Base-by-base conservation (phyloP, 2,888 invertebrate species). In the Agrotis segetum region DNA sequence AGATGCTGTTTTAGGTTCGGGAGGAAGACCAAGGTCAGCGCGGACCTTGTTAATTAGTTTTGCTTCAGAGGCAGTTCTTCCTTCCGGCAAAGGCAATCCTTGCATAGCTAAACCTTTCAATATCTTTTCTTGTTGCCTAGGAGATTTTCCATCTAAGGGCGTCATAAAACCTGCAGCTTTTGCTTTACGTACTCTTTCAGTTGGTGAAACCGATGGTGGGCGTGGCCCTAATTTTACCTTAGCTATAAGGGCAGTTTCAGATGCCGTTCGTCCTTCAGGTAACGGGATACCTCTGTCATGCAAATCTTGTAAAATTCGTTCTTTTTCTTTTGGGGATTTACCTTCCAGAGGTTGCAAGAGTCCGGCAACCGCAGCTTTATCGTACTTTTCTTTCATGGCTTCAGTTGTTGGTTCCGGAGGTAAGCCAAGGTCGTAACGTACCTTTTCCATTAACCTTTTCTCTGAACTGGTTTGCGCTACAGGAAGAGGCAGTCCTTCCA, bases 271-370 rank as follows among this genome's bases (percentile, higher is more conserved):
- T 19, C 62, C 62, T 29, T 65, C 46, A 19, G 65, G 65, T 17
- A 65, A 19, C 24, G 46, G 29, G 5, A 65, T 65, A 9, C 62
- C 65, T 46, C 29, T 62, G 17, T 29, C 46, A 65, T 17, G 62
- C 65, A 65, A 46, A 29, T 29, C 62, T 14, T 19, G 62, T 46
- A 65, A 19, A 5, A 55, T 55, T 11, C 16, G 7, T 29, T 65
- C 16, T 19, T 65, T 65, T 29, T 65, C 62, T 9, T 0, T 13
- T 0, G 7, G 7, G 0, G 65, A 46, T 65, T 62, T 65, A 29
- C 16, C 65, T 44, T 65, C 62, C 3, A 65, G 7, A 0, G 65
- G 62, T 7, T 61, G 65, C 16, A 65, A 1, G 1, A 65, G n/a
- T 3, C 40, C 64, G 0, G 16, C 61, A 16, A 24, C n/a, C 3